Evolutionary conservation across 2,113 vertebrate species (phyloP).

Genomic region (Notiomystis cincta): DNA sequence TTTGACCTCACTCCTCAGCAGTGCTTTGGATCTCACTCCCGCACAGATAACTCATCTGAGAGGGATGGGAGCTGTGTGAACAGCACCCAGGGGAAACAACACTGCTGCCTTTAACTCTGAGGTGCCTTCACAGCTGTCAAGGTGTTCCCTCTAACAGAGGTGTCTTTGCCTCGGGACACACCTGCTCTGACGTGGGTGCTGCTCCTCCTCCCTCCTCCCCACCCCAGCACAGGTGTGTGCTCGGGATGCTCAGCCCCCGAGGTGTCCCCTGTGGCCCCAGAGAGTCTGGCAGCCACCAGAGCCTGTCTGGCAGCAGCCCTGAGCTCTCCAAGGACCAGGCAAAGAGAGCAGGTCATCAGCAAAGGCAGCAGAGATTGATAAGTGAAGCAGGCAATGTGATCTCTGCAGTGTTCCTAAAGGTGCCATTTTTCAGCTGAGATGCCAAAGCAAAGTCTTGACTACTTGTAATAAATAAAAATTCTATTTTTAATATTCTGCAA

Average conservation of each 20-base stretch:
- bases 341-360: not conserved
- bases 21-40: not conserved
- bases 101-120: rapidly evolving
- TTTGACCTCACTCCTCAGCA: not conserved
- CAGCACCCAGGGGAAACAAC: rapidly evolving
- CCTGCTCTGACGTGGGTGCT: rapidly evolving
- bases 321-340: not conserved
- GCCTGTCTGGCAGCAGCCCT: not conserved
- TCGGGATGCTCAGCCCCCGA: not conserved
- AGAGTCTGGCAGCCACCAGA: not conserved
- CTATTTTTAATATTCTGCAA: conserved; percentile 6
- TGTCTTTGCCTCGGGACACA: not conserved
- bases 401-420: not conserved
- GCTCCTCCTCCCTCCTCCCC: not conserved
- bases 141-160: too few species aligned
- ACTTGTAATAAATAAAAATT: conserved; percentile 29
- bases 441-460: conserved; percentile 8
- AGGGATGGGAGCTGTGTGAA: not conserved
- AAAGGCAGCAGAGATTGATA: not conserved
- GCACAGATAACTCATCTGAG: not conserved
- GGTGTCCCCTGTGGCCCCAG: rapidly evolving
- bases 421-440: conserved; percentile 13
- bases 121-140: too few species aligned
- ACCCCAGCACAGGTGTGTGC: too few species aligned
- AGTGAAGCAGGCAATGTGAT: not conserved